Percentiles rank a stretch among this genome's conserved stretches.
Conservation (phyloP, 2,797 vertebrate genomes). For the Lagodon rhomboides region DNA sequence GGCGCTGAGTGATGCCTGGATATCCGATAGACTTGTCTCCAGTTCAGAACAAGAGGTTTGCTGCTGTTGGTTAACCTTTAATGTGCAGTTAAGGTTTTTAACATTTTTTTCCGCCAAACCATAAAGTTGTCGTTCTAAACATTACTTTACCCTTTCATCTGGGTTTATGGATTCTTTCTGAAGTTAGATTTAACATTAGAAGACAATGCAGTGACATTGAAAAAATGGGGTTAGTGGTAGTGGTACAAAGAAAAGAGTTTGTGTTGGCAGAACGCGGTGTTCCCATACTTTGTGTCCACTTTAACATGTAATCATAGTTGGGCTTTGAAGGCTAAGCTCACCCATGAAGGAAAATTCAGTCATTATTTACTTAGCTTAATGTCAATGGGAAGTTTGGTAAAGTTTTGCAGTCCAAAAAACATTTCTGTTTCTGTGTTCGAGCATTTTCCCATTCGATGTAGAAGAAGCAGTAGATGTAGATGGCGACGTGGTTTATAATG, state of each 20-base stretch:
- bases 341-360: too few relatives aligned
- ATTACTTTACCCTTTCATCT: constrained; percentile 28
- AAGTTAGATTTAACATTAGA: constrained; percentile 8
- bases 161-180: constrained; percentile 21
- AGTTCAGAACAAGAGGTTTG: constrained; percentile 2
- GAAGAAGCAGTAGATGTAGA: too few relatives aligned
- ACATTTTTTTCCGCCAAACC: constrained; percentile 7
- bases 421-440: too few relatives aligned
- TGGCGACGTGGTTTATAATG: too few relatives aligned
- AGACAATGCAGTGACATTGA: background rate
- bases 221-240: background rate
- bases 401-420: too few relatives aligned
- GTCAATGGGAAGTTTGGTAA: too few relatives aligned
- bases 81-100: constrained; percentile 14
- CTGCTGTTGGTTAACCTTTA: constrained; percentile 32
- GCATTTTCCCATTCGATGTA: too few relatives aligned
- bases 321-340: too few relatives aligned
- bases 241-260: constrained; percentile 4
- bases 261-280: constrained; percentile 7
- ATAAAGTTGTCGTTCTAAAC: constrained; percentile 33
- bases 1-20: background rate
- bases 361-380: too few relatives aligned
- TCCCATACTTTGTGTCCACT: background rate
- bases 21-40: constrained; percentile 7
- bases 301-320: constrained; percentile 8